Conservation (phyloP, 2,888 invertebrate genomes). For the Didymodactylos carnosus region DNA sequence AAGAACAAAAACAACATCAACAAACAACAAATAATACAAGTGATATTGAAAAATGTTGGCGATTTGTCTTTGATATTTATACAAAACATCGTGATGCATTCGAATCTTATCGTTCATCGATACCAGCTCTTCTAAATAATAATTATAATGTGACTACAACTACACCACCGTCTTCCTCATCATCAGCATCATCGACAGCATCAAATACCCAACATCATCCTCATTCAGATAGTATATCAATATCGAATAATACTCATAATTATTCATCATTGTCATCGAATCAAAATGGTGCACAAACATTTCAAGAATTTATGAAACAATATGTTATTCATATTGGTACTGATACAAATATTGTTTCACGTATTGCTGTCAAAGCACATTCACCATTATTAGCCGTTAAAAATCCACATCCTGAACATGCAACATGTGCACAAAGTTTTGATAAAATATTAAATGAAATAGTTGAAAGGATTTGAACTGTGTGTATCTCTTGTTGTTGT, state of each 20-base stretch:
- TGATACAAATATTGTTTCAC: slow-evolving; percentile 1
- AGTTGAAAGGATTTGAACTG: neutral
- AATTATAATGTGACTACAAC: too few species aligned
- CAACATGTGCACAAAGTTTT: neutral
- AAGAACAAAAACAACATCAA: neutral
- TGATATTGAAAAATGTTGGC: slow-evolving; percentile 6
- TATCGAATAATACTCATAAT: neutral
- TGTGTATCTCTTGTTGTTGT: too few species aligned
- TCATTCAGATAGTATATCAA: neutral
- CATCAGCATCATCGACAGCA: neutral
- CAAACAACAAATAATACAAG: neutral
- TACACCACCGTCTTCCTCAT: too few species aligned
- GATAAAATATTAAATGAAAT: neutral
- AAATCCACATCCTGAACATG: neutral
- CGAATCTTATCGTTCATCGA: neutral
- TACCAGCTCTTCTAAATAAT: too few species aligned
- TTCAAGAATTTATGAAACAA: slow-evolving; percentile 5
- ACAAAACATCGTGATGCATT: slow-evolving; percentile 11
- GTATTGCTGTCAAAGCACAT: slow-evolving; percentile 6
- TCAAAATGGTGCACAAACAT: neutral
- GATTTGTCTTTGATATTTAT: slow-evolving; percentile 5
- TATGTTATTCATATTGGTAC: slow-evolving; percentile 5
- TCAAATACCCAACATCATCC: neutral
- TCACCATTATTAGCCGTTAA: slow-evolving; percentile 6
- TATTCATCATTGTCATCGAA: too few species aligned